Evolutionary conservation across 1,140 invertebrate genomes (phyloP).

Genomic region (Bombus cullumanus): DNA sequence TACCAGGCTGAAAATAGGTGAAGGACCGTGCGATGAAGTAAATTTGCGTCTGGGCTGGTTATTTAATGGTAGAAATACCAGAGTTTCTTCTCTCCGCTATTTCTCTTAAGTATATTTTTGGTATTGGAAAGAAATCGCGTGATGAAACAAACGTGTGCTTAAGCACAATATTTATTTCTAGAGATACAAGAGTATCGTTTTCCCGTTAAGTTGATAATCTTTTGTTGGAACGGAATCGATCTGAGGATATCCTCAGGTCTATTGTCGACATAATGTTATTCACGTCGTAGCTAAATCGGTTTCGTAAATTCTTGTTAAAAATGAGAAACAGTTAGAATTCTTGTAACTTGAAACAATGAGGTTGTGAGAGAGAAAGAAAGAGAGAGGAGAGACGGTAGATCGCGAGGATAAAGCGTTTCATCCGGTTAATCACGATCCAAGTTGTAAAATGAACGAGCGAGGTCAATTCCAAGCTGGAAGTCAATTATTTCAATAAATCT

Average conservation of each 20-base stretch:
- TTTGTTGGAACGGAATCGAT: too few relatives aligned
- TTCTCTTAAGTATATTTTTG: not conserved
- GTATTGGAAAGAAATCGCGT: not conserved
- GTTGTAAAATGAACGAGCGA: slow-evolving; percentile 29
- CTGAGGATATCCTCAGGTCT: too few relatives aligned
- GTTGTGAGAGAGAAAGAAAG: not conserved
- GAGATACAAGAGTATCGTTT: too few relatives aligned
- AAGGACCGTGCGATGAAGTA: not conserved
- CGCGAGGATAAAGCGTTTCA: slow-evolving; percentile 30
- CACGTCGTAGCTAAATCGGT: not conserved
- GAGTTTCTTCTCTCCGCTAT: not conserved
- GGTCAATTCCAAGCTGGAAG: slow-evolving; percentile 29
- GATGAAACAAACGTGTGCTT: too few relatives aligned
- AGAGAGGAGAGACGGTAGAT: not conserved
- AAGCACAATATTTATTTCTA: too few relatives aligned
- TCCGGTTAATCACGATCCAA: slow-evolving; percentile 43
- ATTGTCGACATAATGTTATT: not conserved
- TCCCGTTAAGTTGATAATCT: too few relatives aligned
- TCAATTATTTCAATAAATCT: slow-evolving; percentile 55
- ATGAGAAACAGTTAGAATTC: not conserved
- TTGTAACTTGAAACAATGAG: slow-evolving; percentile 1
- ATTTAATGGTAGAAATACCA: not conserved
- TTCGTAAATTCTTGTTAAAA: not conserved
- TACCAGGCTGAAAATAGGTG: not conserved
- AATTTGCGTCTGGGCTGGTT: not conserved